phyloP scores from a whole-genome alignment of 2,113 vertebrate species.

The Meleagris gallopavo region DNA sequence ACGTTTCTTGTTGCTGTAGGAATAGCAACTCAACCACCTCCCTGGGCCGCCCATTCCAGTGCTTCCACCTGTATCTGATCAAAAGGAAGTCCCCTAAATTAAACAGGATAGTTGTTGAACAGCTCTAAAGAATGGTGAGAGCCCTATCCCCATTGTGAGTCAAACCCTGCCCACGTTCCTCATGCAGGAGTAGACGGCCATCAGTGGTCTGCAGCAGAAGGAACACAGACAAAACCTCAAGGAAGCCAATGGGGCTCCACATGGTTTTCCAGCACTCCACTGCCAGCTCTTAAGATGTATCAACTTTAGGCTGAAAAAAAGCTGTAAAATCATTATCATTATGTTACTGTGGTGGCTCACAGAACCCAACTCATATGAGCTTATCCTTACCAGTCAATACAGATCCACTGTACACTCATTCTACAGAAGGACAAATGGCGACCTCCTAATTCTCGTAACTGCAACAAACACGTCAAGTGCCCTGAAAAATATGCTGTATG shows the following conservation, averaged over 20 bases:
- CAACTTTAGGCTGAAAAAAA: not conserved
- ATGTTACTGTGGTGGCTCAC: not conserved
- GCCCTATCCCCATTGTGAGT: fast-evolving
- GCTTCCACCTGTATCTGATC: not conserved
- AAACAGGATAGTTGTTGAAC: not conserved
- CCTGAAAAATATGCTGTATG: fast-evolving
- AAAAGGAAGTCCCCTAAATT: not conserved
- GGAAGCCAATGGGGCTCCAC: not conserved
- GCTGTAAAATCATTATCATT: not conserved
- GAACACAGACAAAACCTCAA: not conserved
- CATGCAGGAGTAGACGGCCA: fast-evolving
- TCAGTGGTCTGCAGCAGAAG: not conserved
- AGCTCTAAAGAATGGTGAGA: not conserved
- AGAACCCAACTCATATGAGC: not conserved
- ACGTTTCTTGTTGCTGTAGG: too few relatives aligned
- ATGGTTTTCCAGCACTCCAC: not conserved
- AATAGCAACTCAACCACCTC: too few relatives aligned
- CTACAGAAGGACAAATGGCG: not conserved
- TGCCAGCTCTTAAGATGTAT: not conserved
- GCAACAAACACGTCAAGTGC: fast-evolving
- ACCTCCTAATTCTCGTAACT: not conserved
- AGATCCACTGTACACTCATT: fast-evolving
- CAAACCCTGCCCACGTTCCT: not conserved
- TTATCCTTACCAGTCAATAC: not conserved
- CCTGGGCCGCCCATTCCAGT: too few relatives aligned